Evolutionary conservation across 2,888 invertebrate genomes (phyloP).

Genomic region (Zonitis immaculata): DNA sequence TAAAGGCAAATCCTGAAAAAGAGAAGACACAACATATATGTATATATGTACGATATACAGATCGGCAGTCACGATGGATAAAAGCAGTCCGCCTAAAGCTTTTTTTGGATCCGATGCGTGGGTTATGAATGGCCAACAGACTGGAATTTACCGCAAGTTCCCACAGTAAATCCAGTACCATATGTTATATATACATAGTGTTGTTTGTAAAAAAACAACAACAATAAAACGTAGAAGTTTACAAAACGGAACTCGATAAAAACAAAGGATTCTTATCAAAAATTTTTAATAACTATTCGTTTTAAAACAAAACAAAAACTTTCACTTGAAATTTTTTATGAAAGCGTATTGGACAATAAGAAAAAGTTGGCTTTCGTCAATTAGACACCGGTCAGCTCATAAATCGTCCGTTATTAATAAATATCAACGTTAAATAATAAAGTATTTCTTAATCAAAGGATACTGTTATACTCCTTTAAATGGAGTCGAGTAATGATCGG

Average conservation of each 20-base stretch:
- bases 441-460: slow-evolving; percentile 23
- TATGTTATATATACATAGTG: not conserved
- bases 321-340: not conserved
- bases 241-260: not conserved
- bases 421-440: slow-evolving; percentile 18
- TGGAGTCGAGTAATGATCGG: slow-evolving; percentile 33
- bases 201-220: no score
- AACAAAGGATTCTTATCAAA: not conserved
- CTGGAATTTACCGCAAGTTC: slow-evolving; percentile 6
- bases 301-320: not conserved
- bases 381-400: slow-evolving; percentile 1
- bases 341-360: not conserved
- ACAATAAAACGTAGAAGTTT: not conserved
- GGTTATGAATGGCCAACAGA: slow-evolving; percentile 3
- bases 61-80: slow-evolving; percentile 6
- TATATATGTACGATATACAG: no score
- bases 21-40: not conserved
- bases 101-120: slow-evolving; percentile 2
- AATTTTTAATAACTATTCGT: not conserved
- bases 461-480: slow-evolving; percentile 33
- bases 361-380: slow-evolving; percentile 2
- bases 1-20: slow-evolving; percentile 2
- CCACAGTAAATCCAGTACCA: slow-evolving; percentile 6
- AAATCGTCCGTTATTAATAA: slow-evolving; percentile 7
- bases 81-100: slow-evolving; percentile 5